A percentile compares a stretch with the other conserved stretches of the same genome.
Conservation (phyloP, 2,888 invertebrate species). For the Deroplatys truncata region DNA sequence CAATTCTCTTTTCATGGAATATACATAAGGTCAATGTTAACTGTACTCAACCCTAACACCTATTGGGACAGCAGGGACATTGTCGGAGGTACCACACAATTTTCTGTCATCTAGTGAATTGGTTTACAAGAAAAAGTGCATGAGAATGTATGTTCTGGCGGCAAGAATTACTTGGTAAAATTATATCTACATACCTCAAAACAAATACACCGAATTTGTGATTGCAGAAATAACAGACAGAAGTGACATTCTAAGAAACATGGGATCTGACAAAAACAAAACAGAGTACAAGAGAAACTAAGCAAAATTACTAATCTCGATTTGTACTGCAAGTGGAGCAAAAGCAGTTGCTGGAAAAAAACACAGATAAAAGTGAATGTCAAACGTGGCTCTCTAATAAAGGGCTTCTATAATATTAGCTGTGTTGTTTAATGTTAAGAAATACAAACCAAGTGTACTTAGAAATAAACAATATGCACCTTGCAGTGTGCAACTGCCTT, state of each 20-base stretch:
- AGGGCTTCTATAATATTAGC: no score
- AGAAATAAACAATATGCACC: background rate
- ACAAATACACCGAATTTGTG: background rate
- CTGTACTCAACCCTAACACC: background rate
- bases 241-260: background rate
- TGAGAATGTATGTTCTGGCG: no score
- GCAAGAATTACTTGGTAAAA: background rate
- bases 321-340: background rate
- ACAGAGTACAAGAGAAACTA: background rate
- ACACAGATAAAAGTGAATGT: background rate
- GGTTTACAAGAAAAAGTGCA: no score
- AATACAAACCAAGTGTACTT: background rate
- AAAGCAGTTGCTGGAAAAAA: no score
- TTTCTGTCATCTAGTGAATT: background rate
- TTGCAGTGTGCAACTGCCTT: no score
- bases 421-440: no score
- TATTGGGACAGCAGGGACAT: background rate
- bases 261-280: background rate
- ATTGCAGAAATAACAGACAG: background rate
- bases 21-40: no score
- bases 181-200: background rate
- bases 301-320: background rate
- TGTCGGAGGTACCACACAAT: background rate
- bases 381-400: no score
- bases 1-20: background rate